Conservation (phyloP, 2,113 vertebrate species). For the Phaethon lepturus region DNA sequence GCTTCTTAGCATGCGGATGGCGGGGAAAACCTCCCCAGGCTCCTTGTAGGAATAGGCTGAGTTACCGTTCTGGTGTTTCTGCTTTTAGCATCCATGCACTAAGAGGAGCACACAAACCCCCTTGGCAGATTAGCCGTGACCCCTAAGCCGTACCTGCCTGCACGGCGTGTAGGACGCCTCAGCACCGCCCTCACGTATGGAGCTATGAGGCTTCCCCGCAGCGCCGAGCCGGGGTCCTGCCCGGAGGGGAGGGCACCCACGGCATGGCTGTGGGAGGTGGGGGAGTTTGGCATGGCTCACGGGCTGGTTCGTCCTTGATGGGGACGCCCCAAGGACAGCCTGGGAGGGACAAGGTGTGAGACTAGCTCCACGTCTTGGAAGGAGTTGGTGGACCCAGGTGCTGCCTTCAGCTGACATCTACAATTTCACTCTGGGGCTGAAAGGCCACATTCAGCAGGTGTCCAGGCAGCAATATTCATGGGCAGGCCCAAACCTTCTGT, state of each 20-base stretch:
- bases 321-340: background rate
- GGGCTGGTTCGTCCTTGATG: background rate
- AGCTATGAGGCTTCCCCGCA: background rate
- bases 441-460: background rate
- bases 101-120: background rate
- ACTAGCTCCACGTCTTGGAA: background rate
- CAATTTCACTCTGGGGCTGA: background rate
- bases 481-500: background rate
- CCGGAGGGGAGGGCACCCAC: background rate
- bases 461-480: background rate
- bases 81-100: background rate
- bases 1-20: background rate
- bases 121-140: fast-evolving
- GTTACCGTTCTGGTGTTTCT: background rate
- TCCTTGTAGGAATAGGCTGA: background rate
- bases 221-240: background rate
- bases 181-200: background rate
- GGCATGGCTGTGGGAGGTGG: too few species aligned
- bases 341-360: background rate
- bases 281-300: background rate
- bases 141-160: background rate
- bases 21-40: background rate
- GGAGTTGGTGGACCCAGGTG: background rate
- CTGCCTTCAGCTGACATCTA: background rate
- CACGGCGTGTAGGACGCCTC: background rate